A percentile compares a stretch with the other conserved stretches of the same genome.
Conservation (phyloP, 2,113 vertebrate species). For the Ranitomeya imitator region DNA sequence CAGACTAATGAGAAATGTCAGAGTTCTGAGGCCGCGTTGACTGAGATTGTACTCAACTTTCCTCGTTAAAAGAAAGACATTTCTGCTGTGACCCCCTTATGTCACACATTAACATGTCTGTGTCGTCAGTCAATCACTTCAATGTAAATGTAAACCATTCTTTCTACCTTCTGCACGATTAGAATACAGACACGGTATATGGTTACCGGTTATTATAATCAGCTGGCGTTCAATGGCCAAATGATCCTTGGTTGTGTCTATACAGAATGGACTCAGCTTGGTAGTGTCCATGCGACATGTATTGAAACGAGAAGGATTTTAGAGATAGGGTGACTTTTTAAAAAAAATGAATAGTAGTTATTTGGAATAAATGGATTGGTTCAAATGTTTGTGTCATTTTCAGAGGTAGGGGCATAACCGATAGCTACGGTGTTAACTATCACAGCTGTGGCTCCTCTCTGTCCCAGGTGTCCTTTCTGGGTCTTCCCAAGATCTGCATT, state of each 20-base stretch:
- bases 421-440: too few species aligned
- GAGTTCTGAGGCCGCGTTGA: slow-evolving; percentile 40
- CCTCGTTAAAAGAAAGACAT: slow-evolving; percentile 34
- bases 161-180: slow-evolving; percentile 2
- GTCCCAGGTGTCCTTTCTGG: too few species aligned
- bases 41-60: slow-evolving; percentile 34
- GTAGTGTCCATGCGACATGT: not conserved
- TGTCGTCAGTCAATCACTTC: slow-evolving; percentile 29
- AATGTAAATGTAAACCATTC: slow-evolving; percentile 33
- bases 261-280: not conserved
- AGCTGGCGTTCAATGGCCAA: not conserved
- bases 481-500: too few species aligned
- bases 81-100: slow-evolving; percentile 34
- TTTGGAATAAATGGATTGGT: not conserved
- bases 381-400: not conserved
- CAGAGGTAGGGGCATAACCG: not conserved
- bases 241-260: not conserved
- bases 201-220: not conserved
- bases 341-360: not conserved
- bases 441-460: too few species aligned
- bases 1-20: slow-evolving; percentile 40
- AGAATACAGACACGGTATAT: not conserved
- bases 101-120: slow-evolving; percentile 41
- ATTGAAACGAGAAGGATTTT: not conserved
- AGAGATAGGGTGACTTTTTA: not conserved